phyloP scores from a whole-genome alignment of 1,140 invertebrate genomes.

The Catajapyx aquilonaris region DNA sequence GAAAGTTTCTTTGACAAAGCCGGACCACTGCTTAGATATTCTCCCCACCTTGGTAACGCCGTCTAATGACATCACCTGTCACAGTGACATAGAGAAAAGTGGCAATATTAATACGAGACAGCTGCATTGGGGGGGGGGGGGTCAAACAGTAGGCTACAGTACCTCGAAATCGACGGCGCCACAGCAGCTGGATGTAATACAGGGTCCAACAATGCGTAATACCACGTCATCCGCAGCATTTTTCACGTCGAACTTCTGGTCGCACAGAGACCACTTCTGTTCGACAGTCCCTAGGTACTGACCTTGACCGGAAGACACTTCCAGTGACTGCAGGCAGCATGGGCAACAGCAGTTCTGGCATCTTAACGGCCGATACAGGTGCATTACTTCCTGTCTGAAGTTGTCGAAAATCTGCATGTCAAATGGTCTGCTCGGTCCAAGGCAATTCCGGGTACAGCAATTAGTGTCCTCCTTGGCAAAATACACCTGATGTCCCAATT shows the following conservation, averaged over 20 bases:
- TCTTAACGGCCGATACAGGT: slow-evolving; percentile 18
- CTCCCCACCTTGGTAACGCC: no score
- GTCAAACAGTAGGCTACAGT: background rate
- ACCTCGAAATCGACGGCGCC: background rate
- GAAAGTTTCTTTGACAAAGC: slow-evolving; percentile 20
- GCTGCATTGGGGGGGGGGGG: background rate
- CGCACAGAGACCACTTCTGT: no score
- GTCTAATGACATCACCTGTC: slow-evolving; percentile 11
- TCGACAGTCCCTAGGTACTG: slow-evolving; percentile 12
- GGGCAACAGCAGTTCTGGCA: slow-evolving; percentile 18
- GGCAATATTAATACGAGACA: background rate
- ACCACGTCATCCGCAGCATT: background rate
- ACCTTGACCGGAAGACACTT: slow-evolving; percentile 18
- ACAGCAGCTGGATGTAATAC: slow-evolving; percentile 1
- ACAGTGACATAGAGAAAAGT: background rate
- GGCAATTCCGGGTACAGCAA: slow-evolving; percentile 19
- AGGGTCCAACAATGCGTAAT: background rate
- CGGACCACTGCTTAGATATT: no score
- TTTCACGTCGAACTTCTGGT: slow-evolving; percentile 8
- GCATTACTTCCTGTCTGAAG: slow-evolving; percentile 15
- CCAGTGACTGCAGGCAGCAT: slow-evolving; percentile 20
- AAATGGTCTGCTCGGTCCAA: slow-evolving; percentile 18
- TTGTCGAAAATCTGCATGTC: slow-evolving; percentile 20
- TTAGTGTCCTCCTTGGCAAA: slow-evolving; percentile 23
- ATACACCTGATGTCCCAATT: slow-evolving; percentile 26